Conservation (phyloP, 2,797 vertebrate genomes). For the Peromyscus melanophrys region DNA sequence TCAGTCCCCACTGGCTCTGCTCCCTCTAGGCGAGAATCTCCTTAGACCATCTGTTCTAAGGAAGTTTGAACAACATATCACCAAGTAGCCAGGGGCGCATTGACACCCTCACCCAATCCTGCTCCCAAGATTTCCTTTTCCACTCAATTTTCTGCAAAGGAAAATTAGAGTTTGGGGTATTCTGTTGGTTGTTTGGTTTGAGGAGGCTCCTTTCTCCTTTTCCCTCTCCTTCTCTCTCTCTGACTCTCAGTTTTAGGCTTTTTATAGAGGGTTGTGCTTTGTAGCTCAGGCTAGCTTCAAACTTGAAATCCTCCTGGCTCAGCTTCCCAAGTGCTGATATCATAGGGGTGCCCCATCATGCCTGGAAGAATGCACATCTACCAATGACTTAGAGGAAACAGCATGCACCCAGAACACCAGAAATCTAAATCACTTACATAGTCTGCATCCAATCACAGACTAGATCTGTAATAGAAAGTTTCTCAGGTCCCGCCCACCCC, state of each 20-base stretch:
- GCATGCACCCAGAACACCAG: neutral
- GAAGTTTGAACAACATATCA: neutral
- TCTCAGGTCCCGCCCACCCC: too few relatives aligned
- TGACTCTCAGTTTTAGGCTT: neutral
- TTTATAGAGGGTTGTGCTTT: neutral
- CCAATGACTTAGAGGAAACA: conserved; percentile 20
- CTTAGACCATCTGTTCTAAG: neutral
- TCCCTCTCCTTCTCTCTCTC: neutral
- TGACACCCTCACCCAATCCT: neutral
- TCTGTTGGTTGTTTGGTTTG: neutral
- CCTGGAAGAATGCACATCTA: conserved; percentile 43
- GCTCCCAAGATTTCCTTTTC: neutral
- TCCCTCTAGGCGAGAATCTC: neutral
- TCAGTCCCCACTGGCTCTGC: neutral
- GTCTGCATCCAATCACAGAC: conserved; percentile 19
- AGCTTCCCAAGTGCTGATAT: neutral
- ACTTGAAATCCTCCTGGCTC: neutral
- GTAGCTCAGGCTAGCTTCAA: neutral
- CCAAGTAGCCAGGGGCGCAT: neutral
- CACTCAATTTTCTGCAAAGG: neutral
- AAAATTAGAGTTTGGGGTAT: neutral
- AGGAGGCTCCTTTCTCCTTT: too few relatives aligned
- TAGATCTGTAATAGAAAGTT: neutral
- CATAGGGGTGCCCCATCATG: neutral
- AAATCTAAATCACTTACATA: neutral